phyloP scores from a whole-genome alignment of 2,888 invertebrate species.

The Brachyptera risi region DNA sequence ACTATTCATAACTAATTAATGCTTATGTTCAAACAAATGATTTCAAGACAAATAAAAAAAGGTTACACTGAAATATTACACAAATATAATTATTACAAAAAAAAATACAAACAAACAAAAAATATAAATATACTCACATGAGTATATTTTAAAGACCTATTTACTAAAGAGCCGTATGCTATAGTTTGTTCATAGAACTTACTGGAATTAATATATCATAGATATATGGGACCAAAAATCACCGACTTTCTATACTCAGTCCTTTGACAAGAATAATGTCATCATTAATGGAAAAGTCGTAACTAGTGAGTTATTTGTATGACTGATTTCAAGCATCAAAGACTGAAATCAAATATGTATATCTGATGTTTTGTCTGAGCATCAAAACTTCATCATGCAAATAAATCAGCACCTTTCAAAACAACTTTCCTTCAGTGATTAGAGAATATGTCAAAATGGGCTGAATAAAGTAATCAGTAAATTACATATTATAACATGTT shows the following conservation, averaged over 20 bases:
- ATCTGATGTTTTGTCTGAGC: constrained; percentile 31
- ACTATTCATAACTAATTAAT: neutral
- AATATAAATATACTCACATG: constrained; percentile 16
- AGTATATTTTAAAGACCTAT: neutral
- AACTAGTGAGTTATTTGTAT: neutral
- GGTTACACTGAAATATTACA: neutral
- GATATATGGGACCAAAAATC: constrained; percentile 94
- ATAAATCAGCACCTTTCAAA: neutral
- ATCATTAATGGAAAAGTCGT: neutral
- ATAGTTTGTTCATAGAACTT: constrained; percentile 86
- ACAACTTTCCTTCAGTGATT: constrained; percentile 16
- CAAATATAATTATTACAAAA: neutral
- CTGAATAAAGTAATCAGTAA: constrained; percentile 43
- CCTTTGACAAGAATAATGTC: neutral
- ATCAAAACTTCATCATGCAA: neutral
- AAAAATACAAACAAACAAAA: neutral
- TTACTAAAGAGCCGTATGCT: constrained; percentile 2
- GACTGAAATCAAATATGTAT: constrained; percentile 38
- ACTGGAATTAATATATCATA: constrained; percentile 92
- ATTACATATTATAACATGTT: constrained; percentile 39
- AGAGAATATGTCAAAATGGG: constrained; percentile 1
- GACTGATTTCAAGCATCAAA: constrained; percentile 39
- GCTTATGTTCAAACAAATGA: neutral
- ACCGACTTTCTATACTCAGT: constrained; percentile 50
- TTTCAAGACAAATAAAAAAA: neutral